Base-by-base conservation (phyloP, 2,888 invertebrate genomes). In the Alloplasta piceator region DNA sequence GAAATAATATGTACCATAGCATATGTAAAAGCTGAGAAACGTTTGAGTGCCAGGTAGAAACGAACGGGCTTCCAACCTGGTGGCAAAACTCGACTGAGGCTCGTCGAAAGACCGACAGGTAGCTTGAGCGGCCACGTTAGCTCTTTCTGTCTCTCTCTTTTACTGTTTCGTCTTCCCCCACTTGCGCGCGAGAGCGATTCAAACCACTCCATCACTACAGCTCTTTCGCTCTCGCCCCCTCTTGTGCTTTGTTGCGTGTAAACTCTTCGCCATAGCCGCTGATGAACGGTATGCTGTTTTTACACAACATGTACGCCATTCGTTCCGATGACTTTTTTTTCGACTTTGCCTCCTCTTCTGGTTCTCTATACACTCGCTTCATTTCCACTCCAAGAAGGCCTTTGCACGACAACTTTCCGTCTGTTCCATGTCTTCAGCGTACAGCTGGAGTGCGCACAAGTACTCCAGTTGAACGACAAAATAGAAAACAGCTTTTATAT, bases 1-100 rank as follows among this genome's bases (percentile, higher is more conserved):
- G 26, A 2, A 26, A 26, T 26, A 26, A 26, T 3, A 26, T 26
- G 26, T 26, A 26, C 26, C 26, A 26, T n/a, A n/a, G n/a, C n/a
- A n/a, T n/a, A n/a, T 26, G 14, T 12, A 60, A 5, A 36, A 7
- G 9, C 41, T 38, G 56, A 46, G 26, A 58, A 67, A 50, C 60
- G 63, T 64, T 41, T 60, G 48, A 52, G 41, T 12, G 85, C 83
- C 83, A 87, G 85, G 84, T 82, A 84, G 75, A 84, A 83, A 85
- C 87, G 86, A 26, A 86, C 86, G 86, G 87, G 88, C 90, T 91
- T 91, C 89, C 90, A 90, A 91, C 90, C 91, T 91, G 90, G 90
- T 91, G 86, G 89, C 89, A 88, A 88, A 90, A 87, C 89, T 85
- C 88, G 79, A 75, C 75, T 75, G 75, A 75, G 75, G 61, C 68